These are phyloP conservation scores for Diarsia dahlii DNA, from an alignment of 2,888 invertebrate species.

Conservation along the genomic window DNA sequence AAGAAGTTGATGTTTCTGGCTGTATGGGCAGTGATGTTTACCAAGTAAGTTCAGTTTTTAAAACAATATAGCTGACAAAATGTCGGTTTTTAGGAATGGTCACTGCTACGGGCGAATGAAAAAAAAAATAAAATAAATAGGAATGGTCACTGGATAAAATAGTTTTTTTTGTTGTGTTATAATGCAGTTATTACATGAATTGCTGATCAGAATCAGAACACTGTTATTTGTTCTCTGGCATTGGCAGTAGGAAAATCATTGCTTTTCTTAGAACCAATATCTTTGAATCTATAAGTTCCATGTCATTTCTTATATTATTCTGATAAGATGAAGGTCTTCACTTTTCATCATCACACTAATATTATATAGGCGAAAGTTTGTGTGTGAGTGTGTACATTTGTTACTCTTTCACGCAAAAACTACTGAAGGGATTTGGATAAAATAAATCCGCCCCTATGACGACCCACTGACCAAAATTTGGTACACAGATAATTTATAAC, in stretches of 20 bases:
- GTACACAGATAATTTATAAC: too few species aligned
- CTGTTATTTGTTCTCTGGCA: background rate
- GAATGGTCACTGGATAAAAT: background rate
- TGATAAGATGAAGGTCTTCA: background rate
- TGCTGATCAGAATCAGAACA: background rate
- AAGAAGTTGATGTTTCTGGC: slow-evolving; percentile 84
- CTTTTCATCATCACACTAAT: too few species aligned
- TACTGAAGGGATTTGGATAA: too few species aligned
- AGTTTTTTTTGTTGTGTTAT: background rate
- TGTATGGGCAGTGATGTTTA: slow-evolving; percentile 87
- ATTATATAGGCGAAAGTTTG: too few species aligned
- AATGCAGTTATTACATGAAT: background rate
- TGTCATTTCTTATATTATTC: background rate
- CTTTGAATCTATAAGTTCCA: background rate
- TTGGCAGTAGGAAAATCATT: background rate
- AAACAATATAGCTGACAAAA: background rate
- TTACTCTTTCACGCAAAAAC: too few species aligned
- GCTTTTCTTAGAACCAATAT: background rate
- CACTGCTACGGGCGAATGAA: too few species aligned
- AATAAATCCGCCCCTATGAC: too few species aligned
- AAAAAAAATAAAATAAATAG: too few species aligned
- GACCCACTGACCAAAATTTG: too few species aligned
- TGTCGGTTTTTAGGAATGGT: background rate
- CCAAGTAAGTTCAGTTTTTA: slow-evolving; percentile 74
- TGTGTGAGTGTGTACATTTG: too few species aligned